These are phyloP conservation scores for Eubasilissa splendida DNA, from an alignment of 2,888 invertebrate genomes.

Conservation along the genomic window DNA sequence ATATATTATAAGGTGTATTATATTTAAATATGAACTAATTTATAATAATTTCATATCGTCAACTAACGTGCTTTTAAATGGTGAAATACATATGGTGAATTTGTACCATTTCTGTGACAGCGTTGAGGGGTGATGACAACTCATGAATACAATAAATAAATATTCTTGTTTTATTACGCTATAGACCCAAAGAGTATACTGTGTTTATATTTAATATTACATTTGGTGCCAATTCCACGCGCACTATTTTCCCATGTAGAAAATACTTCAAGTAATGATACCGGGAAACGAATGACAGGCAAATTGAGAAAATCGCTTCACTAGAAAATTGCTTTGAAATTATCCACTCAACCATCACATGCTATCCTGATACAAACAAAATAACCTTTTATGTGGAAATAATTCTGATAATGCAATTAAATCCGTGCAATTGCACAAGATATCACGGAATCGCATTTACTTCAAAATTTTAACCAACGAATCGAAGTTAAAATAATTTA, in stretches of 20 bases:
- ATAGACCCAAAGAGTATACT: background rate
- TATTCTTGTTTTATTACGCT: background rate
- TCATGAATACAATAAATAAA: too few relatives aligned
- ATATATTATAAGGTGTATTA: too few relatives aligned
- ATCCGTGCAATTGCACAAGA: conserved; percentile 41
- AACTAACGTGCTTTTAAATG: too few relatives aligned
- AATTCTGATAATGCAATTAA: conserved; percentile 45
- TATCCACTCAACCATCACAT: conserved; percentile 56
- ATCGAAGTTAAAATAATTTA: too few relatives aligned
- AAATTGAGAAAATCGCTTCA: conserved; percentile 57
- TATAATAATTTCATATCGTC: too few relatives aligned
- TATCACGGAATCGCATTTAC: conserved; percentile 29
- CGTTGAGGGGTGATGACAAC: too few relatives aligned
- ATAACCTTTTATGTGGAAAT: conserved; percentile 50
- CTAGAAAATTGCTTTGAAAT: conserved; percentile 56
- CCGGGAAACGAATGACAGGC: conserved; percentile 53
- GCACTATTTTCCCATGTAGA: conserved; percentile 39
- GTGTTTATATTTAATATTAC: background rate
- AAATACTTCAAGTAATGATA: conserved; percentile 53
- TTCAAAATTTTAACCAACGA: background rate
- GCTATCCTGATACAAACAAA: conserved; percentile 44
- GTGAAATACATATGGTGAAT: too few relatives aligned
- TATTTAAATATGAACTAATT: too few relatives aligned
- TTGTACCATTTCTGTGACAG: too few relatives aligned
- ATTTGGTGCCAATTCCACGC: conserved; percentile 33